Base-by-base conservation (phyloP, 2,888 invertebrate genomes). In the Phyto melanocephala region DNA sequence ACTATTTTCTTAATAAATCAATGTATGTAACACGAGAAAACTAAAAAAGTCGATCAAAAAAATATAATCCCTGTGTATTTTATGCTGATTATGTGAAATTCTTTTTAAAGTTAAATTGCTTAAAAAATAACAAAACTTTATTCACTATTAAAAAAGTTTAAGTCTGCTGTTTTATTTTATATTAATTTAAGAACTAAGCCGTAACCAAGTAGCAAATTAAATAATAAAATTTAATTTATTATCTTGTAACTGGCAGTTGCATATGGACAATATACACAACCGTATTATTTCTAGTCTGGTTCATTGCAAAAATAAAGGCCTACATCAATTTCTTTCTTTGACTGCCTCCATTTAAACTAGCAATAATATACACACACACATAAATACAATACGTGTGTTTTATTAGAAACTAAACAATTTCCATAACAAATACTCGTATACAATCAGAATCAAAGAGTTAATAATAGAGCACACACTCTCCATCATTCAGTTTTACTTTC, bases 401-500 rank as follows among this genome's bases (percentile, higher is more conserved):
- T 22, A 33, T 35, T 47, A 15, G 60, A 68, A 42, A 58, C 10
- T 37, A 50, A 76, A 75, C 17, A 72, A 52, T 37, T 24, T 40
- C 40, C n/a, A 11, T 68, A 37, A 67, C 52, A 47, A 54, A 33
- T 28, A 54, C 28, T 68, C 11, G 24, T 47, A 2, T n/a, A 3
- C 37, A 72, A 50, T 50, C 17, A n/a, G 42, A 24, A 24, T 40
- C 37, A 65, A 76, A 81, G 3, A 76, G 54, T 65, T 76, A 81
- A 81, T 76, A 72, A 81, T 42, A 78, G 70, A 74, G 52, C 37
- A 60, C 56, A 10, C n/a, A 15, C 24, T 42, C n/a, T 22, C 24
- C 15, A 50, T 2, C 28, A 37, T 67, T 33, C 20, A 76, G 40
- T 60, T 78, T 70, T 74, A 52, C 81, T 54, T 74, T 68, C 74